Conservation (phyloP, 2,113 vertebrate species). For the Prochilodus magdalenae region DNA sequence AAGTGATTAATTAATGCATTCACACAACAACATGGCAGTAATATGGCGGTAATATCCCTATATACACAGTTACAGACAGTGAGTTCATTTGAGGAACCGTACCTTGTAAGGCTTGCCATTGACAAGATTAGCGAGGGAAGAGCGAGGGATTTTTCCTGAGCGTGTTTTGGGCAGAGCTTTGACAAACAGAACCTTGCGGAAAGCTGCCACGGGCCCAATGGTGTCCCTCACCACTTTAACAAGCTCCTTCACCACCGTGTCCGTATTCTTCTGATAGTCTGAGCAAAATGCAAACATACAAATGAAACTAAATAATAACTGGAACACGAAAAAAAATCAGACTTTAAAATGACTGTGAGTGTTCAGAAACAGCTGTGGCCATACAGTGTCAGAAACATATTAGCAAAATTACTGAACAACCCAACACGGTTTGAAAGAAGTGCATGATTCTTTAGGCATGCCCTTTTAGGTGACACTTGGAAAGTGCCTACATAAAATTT, state of each 20-base stretch:
- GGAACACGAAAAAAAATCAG: not conserved
- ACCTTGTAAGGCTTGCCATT: constrained; percentile 92
- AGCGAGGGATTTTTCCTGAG: constrained; percentile 94
- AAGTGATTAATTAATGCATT: too few species aligned
- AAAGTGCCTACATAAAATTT: too few species aligned
- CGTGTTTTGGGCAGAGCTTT: constrained; percentile 90
- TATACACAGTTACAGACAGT: too few species aligned
- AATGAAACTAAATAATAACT: not conserved
- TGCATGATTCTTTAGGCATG: too few species aligned
- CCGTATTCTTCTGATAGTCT: constrained; percentile 76
- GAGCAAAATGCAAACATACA: not conserved
- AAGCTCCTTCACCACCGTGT: constrained; percentile 79
- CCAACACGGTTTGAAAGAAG: too few species aligned
- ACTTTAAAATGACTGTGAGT: too few species aligned
- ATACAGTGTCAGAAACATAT: too few species aligned
- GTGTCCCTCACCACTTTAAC: constrained; percentile 82
- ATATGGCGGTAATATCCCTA: too few species aligned
- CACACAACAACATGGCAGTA: too few species aligned
- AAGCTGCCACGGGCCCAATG: constrained; percentile 92
- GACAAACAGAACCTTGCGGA: constrained; percentile 88
- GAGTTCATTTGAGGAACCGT: not conserved
- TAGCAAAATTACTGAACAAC: too few species aligned
- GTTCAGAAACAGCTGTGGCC: too few species aligned
- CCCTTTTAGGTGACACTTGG: too few species aligned
- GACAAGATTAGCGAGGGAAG: constrained; percentile 84